These are phyloP conservation scores for Odontomachus brunneus DNA, from an alignment of 1,140 invertebrate genomes.

Conservation along the genomic window DNA sequence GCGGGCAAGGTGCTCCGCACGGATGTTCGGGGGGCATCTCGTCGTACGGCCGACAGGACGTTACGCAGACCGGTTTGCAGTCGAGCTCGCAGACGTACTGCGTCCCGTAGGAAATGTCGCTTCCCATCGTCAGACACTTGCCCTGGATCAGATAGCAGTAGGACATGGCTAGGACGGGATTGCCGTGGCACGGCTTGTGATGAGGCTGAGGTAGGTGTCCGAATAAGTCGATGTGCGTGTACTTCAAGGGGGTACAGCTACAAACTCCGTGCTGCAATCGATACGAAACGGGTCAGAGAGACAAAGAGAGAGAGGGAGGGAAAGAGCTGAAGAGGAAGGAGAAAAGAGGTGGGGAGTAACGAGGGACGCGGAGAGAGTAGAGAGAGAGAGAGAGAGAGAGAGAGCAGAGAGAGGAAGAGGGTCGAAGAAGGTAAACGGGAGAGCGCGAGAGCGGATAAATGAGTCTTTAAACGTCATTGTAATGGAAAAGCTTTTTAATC, in stretches of 20 bases:
- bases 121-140: constrained; percentile 79
- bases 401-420: background rate
- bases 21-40: constrained; percentile 44
- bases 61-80: constrained; percentile 73
- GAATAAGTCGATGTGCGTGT: constrained; percentile 80
- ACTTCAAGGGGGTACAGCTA: constrained; percentile 80
- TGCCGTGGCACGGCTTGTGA: constrained; percentile 75
- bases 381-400: background rate
- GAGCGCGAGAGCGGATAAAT: constrained; percentile 35
- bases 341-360: too few species aligned
- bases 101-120: constrained; percentile 73
- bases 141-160: constrained; percentile 82
- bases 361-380: background rate
- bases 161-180: constrained; percentile 77
- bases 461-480: constrained; percentile 62
- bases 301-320: background rate
- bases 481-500: constrained; percentile 67
- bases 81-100: constrained; percentile 75
- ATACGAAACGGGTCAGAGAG: constrained; percentile 43
- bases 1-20: constrained; percentile 23
- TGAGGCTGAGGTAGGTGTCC: constrained; percentile 69
- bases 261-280: constrained; percentile 80
- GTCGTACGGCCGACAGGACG: constrained; percentile 63
- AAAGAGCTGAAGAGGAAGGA: background rate
- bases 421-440: too few species aligned